A percentile compares a stretch with the other conserved stretches of the same genome.
phyloP scores from a whole-genome alignment of 2,797 vertebrate species.

The Pseudomugil tenellus region DNA sequence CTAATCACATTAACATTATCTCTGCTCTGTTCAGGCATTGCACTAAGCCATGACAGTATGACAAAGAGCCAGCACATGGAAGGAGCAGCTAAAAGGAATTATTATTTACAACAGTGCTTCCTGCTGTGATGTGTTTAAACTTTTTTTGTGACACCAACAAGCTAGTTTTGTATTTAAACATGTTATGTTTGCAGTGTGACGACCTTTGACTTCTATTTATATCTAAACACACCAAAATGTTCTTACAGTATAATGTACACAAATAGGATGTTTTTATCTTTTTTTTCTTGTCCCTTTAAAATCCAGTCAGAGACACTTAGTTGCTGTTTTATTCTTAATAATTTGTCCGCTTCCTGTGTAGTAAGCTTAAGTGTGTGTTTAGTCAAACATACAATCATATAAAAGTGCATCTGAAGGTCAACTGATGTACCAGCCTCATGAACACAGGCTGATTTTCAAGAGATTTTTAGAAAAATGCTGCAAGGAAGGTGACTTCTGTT shows the following conservation, averaged over 20 bases:
- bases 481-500: constrained; percentile 65
- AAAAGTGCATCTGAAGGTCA: constrained; percentile 63
- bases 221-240: constrained; percentile 43
- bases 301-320: constrained; percentile 16
- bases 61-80: background rate
- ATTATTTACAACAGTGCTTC: constrained; percentile 1
- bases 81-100: background rate
- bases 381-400: constrained; percentile 11
- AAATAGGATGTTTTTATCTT: too few relatives aligned
- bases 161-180: background rate
- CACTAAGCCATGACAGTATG: background rate
- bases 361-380: constrained; percentile 2
- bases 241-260: constrained; percentile 35
- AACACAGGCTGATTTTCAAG: constrained; percentile 26
- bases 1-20: constrained; percentile 4
- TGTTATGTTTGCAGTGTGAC: background rate
- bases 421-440: constrained; percentile 40
- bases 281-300: too few relatives aligned
- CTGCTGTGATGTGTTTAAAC: constrained; percentile 6
- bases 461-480: constrained; percentile 44
- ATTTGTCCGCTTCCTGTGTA: constrained; percentile 16
- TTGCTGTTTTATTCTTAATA: background rate
- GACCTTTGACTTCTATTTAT: constrained; percentile 44
- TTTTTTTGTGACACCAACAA: background rate
- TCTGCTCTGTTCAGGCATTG: background rate